These are phyloP conservation scores for Mylabris phalerata DNA, from an alignment of 1,140 invertebrate genomes.

Conservation along the genomic window DNA sequence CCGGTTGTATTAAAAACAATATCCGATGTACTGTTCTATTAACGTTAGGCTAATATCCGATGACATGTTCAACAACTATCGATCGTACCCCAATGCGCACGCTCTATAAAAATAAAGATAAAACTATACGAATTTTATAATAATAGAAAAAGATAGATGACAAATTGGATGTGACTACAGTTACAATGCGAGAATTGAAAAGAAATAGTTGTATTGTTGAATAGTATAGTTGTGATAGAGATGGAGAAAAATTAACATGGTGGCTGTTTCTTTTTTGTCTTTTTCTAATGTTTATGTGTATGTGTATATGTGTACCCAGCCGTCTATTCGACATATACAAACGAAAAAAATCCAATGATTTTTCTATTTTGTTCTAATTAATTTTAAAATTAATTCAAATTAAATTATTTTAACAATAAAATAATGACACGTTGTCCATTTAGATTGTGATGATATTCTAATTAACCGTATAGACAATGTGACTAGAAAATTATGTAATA, in stretches of 20 bases:
- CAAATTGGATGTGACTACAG: too few species aligned
- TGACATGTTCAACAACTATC: neutral
- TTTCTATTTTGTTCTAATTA: neutral
- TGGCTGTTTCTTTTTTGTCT: constrained; percentile 20
- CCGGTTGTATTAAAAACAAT: neutral
- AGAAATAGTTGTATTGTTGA: constrained; percentile 3
- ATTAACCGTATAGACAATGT: too few species aligned
- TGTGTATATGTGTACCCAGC: neutral
- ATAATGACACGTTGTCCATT: too few species aligned
- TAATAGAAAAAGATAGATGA: too few species aligned
- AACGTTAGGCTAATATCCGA: neutral
- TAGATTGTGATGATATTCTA: too few species aligned
- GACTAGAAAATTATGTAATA: constrained; percentile 12
- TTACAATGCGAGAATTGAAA: neutral
- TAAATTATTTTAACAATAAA: too few species aligned
- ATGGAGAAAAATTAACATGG: constrained; percentile 16
- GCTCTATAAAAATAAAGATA: constrained; percentile 8
- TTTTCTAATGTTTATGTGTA: constrained; percentile 4
- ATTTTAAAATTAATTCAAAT: too few species aligned
- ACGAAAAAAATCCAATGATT: constrained; percentile 2
- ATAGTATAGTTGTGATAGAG: neutral
- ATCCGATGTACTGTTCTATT: neutral
- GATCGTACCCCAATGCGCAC: constrained; percentile 11
- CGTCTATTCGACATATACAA: constrained; percentile 8
- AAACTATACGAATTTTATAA: neutral